Base-by-base conservation (phyloP, 2,797 vertebrate genomes). In the Acanthiza pusilla region DNA sequence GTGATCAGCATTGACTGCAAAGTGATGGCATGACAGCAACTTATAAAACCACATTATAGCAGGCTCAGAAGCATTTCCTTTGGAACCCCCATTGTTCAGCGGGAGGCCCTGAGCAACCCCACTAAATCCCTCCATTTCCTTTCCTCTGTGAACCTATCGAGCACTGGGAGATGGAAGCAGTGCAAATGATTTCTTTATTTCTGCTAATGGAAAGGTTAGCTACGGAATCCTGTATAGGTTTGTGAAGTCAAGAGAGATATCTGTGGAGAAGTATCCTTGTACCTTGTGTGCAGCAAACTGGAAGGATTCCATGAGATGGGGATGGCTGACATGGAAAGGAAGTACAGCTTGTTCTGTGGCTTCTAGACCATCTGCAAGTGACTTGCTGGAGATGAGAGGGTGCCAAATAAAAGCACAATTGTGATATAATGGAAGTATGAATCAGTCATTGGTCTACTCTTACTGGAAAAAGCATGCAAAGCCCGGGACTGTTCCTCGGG, bases 361-460 rank as follows among this genome's bases (percentile, higher is more conserved):
- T 97, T 96, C 97, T 97, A 96, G 94, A 97, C 95, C 97, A 96
- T 97, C 97, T 97, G 95, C 96, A 98, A 97, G 92, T 96, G 91
- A 97, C 91, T 97, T 97, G 82, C 82, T 93, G 95, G 92, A 97
- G 92, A 96, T 84, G 95, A 95, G 85, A 79, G 70, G 96, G 93
- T 96, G 93, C 97, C 97, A 97, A 94, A 96, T 88, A 96, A 95
- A 97, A 96, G 85, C 94, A 94, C 78, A 96, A 61, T 93, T 97
- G 94, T 97, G 95, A 97, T 97, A 96, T 88, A 96, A 88, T 97
- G 82, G 93, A 94, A 96, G 51, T 91, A 95, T 97, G 96, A 97
- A 95, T 97, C 94, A 97, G 72, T 65, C 83, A 92, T 95, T 96
- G 97, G 97, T 97, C 96, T 96, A 75, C 77, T 96, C 68, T 76